Conservation (phyloP, 2,888 invertebrate genomes). For the Diabrotica balteata region DNA sequence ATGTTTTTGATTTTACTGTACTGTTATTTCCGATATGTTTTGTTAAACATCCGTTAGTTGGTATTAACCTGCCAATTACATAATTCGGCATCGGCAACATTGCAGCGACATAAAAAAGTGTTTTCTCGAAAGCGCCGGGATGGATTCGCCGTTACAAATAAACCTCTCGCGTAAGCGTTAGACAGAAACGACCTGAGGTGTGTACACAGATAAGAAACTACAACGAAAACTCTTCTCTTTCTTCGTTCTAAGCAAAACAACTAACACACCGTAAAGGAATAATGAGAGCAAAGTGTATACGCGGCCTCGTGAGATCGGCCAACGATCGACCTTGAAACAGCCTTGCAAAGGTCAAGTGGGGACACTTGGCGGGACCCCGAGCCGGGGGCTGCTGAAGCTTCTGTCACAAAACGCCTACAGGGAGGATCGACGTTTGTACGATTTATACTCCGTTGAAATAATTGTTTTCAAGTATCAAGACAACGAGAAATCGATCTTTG, state of each 20-base stretch:
- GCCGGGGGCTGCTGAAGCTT: conserved; percentile 28
- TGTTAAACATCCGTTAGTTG: no score
- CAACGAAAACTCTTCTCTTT: conserved; percentile 8
- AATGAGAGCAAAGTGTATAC: conserved; percentile 57
- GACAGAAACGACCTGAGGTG: neutral
- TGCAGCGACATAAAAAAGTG: no score
- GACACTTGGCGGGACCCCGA: conserved; percentile 37
- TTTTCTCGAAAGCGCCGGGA: no score
- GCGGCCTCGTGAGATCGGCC: conserved; percentile 57
- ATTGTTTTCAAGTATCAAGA: no score
- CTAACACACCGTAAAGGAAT: conserved; percentile 50
- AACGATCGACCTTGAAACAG: conserved; percentile 62
- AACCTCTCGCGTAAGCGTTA: neutral
- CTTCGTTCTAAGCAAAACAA: conserved; percentile 18
- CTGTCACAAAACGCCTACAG: conserved; percentile 15
- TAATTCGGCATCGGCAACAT: no score
- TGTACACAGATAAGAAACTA: conserved; percentile 7
- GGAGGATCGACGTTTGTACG: conserved; percentile 1
- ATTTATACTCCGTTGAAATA: neutral
- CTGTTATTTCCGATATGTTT: no score
- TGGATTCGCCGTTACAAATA: no score
- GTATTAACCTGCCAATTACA: no score
- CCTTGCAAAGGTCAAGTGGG: conserved; percentile 59
- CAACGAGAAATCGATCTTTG: no score
- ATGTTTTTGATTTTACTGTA: no score